Evolutionary conservation across 2,888 invertebrate species (phyloP), one percentile per base, ranked within the genome.

Genomic region (Eupithecia dodoneata): DNA sequence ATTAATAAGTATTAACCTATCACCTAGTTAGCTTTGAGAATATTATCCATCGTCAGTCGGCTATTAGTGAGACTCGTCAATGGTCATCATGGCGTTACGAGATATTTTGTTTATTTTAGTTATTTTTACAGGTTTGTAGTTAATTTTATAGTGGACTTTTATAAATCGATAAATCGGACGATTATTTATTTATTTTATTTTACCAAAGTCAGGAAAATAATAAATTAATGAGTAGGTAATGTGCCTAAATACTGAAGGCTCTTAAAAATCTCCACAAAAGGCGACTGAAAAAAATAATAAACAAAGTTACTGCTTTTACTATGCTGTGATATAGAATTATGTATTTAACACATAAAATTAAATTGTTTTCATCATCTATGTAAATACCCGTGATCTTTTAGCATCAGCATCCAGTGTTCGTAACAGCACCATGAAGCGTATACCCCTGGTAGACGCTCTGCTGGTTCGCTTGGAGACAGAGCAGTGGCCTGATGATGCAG

Each of bases 401-500:
- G 63, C 63, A 63, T 30, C 63, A 12, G 63, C 63, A 30, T 18
- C 30, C 18, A 12, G 63, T 63, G 59, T 59, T 59, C 18, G 10
- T 4, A 30, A 18, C 18, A 9, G 9, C 30, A 18, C 63, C 30
- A 30, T 30, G 63, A 59, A 59, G 55, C 9, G 63, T 63, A 12
- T 63, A 18, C 41, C 47, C 12, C 59, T 70, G 63, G 66, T 13
- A 13, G 84, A 86, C 6, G 71, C 83, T 10, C 75, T 86, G 10
- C 78, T 85, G 15, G 69, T 72, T 7, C 80, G 81, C 0, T 30
- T 86, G 41, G 12, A 76, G 13, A 55, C 66, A 4, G 75, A 77
- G 18, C 45, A 73, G 18, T 86, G 86, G 86, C 42, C 65, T 5
- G 52, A 77, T 70, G 59, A 81, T 44, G 85, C 85, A 44, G 79